Evolutionary conservation across 2,113 vertebrate genomes (phyloP), one percentile per base, ranked within the genome.

Genomic region (Phaetusa simplex): DNA sequence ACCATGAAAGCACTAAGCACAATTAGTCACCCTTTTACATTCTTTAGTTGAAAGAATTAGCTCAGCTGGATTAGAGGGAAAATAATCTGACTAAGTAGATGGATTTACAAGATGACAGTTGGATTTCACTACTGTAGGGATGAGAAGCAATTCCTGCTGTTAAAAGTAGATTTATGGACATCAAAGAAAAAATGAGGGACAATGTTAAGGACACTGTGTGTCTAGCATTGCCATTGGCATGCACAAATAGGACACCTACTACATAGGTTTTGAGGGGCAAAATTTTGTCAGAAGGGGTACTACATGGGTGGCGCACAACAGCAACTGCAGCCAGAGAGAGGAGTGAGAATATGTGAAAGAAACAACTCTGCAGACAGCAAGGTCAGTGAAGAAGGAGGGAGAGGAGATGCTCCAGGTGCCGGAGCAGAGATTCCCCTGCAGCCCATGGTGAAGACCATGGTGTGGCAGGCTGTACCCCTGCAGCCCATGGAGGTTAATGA

Each of bases 1-100:
- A 84, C 21, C 53, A 43, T 69, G 42, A 74, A 76, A 83, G 10
- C 21, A 52, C 34, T 71, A 86, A 74, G 29, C 47, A 66, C 22
- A 67, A 59, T 94, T 82, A 91, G 38, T 50, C 49, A 71, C 5
- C 11, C 42, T 38, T 76, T 76, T 50, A 5, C n/a, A 91, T 49
- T 67, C 30, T 91, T 90, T 14, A 76, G 15, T 62, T 61, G 38
- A 87, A 91, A 93, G 76, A 86, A 71, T 88, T 86, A 86, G 4
- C 64, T 94, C 47, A 86, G 16, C 7, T 64, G 53, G 38, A 93
- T 96, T 86, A 94, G 56, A 59, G 12, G 21, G 29, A 70, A 92
- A 83, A 91, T 72, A 93, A 93, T 90, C 86, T 80, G 43, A 76
- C 56, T 94, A 93, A 93, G 50, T 69, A 86, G 40, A 47, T 24